phyloP scores from a whole-genome alignment of 2,113 vertebrate genomes.

The Thryonomys swinderianus region DNA sequence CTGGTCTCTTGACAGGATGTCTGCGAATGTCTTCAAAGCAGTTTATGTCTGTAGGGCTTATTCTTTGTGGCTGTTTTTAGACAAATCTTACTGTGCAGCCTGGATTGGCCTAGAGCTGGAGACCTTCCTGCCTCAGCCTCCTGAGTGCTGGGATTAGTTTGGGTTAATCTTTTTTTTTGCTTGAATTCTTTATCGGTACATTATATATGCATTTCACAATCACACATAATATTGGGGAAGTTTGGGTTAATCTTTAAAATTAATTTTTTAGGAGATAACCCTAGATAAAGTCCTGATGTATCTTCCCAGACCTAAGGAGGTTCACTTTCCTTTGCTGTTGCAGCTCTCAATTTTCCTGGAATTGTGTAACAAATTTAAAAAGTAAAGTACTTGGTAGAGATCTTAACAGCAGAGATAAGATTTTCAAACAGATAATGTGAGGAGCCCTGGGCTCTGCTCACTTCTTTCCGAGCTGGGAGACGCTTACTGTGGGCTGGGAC shows the following conservation, averaged over 20 bases:
- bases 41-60: neutral
- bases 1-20: neutral
- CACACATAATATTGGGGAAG: no score
- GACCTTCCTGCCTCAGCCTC: neutral
- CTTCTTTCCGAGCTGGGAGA: no score
- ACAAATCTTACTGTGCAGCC: no score
- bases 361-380: slow-evolving; percentile 35
- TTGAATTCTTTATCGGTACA: no score
- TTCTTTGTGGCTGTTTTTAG: neutral
- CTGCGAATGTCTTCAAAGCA: neutral
- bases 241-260: neutral
- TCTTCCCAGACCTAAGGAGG: neutral
- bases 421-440: neutral
- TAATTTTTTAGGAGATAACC: neutral
- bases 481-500: no score
- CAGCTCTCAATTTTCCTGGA: neutral
- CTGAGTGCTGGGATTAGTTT: neutral
- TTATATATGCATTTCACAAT: no score
- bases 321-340: neutral
- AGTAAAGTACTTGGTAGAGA: slow-evolving; percentile 39
- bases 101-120: neutral
- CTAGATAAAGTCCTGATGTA: neutral
- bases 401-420: slow-evolving; percentile 17
- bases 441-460: neutral
- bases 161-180: neutral